Conservation (phyloP, 92 coral and sea anemone species). For the Epizoanthus rinbou region DNA sequence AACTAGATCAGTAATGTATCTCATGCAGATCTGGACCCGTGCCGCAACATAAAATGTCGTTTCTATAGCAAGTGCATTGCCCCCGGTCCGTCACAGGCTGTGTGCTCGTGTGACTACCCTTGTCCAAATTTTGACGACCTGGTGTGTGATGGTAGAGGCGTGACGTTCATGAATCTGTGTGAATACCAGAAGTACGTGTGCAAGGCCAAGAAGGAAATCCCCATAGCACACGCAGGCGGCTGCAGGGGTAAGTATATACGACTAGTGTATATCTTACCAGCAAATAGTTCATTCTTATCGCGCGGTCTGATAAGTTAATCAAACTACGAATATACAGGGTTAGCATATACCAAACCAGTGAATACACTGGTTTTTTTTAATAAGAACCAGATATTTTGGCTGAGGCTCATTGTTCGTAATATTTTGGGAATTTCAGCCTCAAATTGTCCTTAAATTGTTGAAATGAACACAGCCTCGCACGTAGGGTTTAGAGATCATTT, state of each 20-base stretch:
- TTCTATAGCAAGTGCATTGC: conserved; percentile 70
- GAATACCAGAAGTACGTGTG: conserved; percentile 68
- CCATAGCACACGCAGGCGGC: conserved; percentile 79
- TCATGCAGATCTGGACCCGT: conserved; percentile 67
- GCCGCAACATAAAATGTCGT: conserved; percentile 53
- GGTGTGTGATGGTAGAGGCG: conserved; percentile 66
- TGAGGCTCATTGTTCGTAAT: too few species aligned
- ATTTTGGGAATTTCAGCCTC: too few species aligned
- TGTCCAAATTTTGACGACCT: conserved; percentile 72
- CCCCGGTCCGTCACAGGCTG: conserved; percentile 52
- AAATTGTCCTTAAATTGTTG: too few species aligned
- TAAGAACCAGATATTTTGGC: too few species aligned
- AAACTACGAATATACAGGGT: too few species aligned
- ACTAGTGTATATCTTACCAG: too few species aligned
- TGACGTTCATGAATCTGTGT: conserved; percentile 65
- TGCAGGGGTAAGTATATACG: conserved; percentile 68
- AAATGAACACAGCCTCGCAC: too few species aligned
- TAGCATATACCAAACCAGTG: too few species aligned
- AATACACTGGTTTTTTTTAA: too few species aligned
- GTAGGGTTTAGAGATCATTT: too few species aligned
- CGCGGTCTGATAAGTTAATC: too few species aligned
- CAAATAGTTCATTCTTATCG: too few species aligned
- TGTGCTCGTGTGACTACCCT: conserved; percentile 61
- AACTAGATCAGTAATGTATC: not conserved
- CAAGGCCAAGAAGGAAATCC: conserved; percentile 48